Conservation (phyloP, 1,140 invertebrate genomes). For the Apis cerana region DNA sequence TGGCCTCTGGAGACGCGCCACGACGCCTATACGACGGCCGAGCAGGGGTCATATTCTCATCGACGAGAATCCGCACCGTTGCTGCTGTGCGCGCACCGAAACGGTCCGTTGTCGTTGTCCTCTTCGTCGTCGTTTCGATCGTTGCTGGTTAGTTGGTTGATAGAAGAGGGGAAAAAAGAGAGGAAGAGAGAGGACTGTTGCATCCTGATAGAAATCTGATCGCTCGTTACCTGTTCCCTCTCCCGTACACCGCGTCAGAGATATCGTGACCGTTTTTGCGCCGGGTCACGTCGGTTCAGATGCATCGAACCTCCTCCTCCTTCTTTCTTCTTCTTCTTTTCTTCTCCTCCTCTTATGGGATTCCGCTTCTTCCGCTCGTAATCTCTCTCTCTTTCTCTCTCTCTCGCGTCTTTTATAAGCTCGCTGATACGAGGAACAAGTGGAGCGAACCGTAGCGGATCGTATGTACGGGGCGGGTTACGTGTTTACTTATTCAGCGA, state of each 20-base stretch:
- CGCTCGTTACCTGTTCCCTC: constrained; percentile 44
- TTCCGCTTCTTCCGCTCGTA: not conserved
- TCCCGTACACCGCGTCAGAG: constrained; percentile 23
- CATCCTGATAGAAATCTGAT: constrained; percentile 60
- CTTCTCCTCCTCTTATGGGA: not conserved
- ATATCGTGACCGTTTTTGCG: constrained; percentile 52
- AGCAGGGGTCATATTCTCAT: constrained; percentile 77
- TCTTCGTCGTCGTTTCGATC: constrained; percentile 3
- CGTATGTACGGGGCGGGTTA: no score
- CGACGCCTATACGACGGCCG: constrained; percentile 53
- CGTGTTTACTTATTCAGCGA: not conserved
- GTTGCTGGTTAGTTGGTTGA: constrained; percentile 14
- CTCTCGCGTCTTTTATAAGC: constrained; percentile 2
- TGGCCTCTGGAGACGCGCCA: constrained; percentile 48
- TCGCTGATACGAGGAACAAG: constrained; percentile 23
- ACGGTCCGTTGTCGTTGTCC: not conserved
- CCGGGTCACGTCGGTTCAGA: constrained; percentile 39
- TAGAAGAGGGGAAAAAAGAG: not conserved
- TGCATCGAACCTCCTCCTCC: constrained; percentile 14
- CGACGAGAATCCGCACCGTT: constrained; percentile 48
- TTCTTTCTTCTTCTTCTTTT: not conserved
- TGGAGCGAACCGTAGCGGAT: constrained; percentile 10
- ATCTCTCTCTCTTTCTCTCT: not conserved
- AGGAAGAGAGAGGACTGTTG: not conserved
- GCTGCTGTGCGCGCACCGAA: no score